A percentile compares a stretch with the other conserved stretches of the same genome.
These are phyloP conservation scores for Ommatoiulus sabulosus DNA, from an alignment of 2,888 invertebrate species.

Conservation along the genomic window DNA sequence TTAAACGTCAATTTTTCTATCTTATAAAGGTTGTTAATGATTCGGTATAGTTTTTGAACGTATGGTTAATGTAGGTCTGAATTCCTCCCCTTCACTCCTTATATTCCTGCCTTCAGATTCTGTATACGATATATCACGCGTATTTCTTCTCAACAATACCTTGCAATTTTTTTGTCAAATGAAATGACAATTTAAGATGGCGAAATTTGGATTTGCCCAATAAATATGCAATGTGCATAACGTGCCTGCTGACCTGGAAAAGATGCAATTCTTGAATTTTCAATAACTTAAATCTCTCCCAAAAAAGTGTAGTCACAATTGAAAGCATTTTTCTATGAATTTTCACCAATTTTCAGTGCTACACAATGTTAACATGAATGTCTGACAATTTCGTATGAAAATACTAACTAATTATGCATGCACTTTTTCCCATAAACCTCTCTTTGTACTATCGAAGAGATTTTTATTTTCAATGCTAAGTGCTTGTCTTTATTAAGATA, in stretches of 20 bases:
- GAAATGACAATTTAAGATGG: not conserved
- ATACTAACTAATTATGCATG: too few relatives aligned
- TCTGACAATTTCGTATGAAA: too few relatives aligned
- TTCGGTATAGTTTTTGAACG: not conserved
- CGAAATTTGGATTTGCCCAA: constrained; percentile 23
- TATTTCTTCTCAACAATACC: not conserved
- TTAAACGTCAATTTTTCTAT: not conserved
- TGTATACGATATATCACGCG: not conserved
- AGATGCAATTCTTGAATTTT: not conserved
- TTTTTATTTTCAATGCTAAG: too few relatives aligned
- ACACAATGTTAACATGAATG: too few relatives aligned
- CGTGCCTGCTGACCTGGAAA: not conserved
- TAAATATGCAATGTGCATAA: not conserved
- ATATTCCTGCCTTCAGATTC: constrained; percentile 43
- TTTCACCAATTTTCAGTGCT: too few relatives aligned
- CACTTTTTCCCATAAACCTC: too few relatives aligned
- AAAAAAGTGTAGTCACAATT: too few relatives aligned
- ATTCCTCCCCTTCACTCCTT: not conserved
- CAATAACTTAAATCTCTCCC: too few relatives aligned
- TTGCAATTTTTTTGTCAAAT: not conserved
- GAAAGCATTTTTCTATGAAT: too few relatives aligned
- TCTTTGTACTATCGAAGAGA: too few relatives aligned
- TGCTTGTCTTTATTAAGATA: too few relatives aligned
- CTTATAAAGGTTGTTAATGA: not conserved
- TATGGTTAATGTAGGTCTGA: constrained; percentile 7